phyloP scores from a whole-genome alignment of 2,888 invertebrate species.

The Sabatieria punctata region DNA sequence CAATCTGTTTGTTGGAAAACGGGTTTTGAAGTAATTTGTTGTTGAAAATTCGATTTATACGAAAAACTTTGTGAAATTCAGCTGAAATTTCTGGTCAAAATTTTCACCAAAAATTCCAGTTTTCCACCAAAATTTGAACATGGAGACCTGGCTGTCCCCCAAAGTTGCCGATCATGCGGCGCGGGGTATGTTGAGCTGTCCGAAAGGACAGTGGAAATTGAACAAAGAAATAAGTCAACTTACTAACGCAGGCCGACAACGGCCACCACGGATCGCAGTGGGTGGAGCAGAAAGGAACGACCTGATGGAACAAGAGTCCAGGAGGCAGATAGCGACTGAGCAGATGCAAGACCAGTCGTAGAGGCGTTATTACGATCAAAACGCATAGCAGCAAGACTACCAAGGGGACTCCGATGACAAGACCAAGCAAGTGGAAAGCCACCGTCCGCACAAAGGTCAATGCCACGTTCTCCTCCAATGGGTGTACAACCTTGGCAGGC shows the following conservation, averaged over 20 bases:
- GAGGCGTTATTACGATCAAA: neutral
- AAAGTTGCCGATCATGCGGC: too few species aligned
- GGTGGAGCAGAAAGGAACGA: neutral
- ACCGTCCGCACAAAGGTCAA: neutral
- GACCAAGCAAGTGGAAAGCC: neutral
- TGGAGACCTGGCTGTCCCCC: too few species aligned
- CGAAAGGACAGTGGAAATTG: too few species aligned
- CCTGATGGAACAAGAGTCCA: neutral
- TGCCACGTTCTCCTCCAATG: constrained; percentile 6
- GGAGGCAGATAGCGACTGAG: neutral
- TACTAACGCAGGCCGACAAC: neutral
- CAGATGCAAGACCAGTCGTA: neutral
- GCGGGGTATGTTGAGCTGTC: too few species aligned
- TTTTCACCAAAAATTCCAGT: too few species aligned
- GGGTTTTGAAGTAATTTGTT: too few species aligned
- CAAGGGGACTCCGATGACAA: constrained; percentile 1
- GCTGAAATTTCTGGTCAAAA: too few species aligned
- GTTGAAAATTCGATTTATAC: too few species aligned
- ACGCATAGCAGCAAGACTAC: neutral
- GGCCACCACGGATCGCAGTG: constrained; percentile 8
- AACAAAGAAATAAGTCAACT: too few species aligned
- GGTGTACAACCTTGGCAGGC: constrained; percentile 6
- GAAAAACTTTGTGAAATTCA: too few species aligned
- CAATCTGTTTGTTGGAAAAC: too few species aligned
- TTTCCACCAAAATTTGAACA: too few species aligned